Evolutionary conservation across 37 sponge, comb jelly and placozoan genomes (phyloP).

Genomic region (Dysidea cf. avara): DNA sequence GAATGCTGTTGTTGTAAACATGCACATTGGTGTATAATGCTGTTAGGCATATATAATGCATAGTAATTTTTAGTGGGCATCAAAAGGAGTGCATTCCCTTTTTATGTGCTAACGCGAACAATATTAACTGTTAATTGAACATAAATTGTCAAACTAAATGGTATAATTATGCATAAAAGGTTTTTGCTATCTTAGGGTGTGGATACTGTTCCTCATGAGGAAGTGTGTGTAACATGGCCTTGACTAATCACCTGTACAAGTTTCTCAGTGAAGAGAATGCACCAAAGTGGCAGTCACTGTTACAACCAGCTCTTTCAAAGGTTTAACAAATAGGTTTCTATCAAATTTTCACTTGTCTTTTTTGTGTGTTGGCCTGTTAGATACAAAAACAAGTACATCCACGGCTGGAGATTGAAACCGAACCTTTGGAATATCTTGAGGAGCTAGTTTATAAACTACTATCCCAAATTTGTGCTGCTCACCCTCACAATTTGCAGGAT

Average conservation of each 20-base stretch:
- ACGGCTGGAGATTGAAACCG: slow-evolving; percentile 69
- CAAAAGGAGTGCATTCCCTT: no score
- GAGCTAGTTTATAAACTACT: slow-evolving; percentile 68
- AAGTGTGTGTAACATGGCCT: not conserved
- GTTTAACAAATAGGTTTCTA: slow-evolving; percentile 22
- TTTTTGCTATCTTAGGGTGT: not conserved
- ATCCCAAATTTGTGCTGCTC: slow-evolving; percentile 69
- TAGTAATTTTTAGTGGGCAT: no score
- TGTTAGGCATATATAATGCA: no score
- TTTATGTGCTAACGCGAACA: no score
- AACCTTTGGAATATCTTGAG: slow-evolving; percentile 77
- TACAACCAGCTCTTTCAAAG: slow-evolving; percentile 46
- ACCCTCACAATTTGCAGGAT: slow-evolving; percentile 63
- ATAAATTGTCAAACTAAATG: no score
- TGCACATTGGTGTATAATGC: no score
- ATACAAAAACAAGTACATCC: slow-evolving; percentile 89
- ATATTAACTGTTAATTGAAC: no score
- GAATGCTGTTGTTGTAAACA: no score
- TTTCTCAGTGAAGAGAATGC: slow-evolving; percentile 58
- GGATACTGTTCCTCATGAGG: not conserved
- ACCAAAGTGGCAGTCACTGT: slow-evolving; percentile 48
- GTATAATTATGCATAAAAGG: no score
- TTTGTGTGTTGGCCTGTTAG: slow-evolving; percentile 20
- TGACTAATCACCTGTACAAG: slow-evolving; percentile 14
- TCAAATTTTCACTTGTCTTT: not conserved